phyloP scores from a whole-genome alignment of 2,888 invertebrate genomes.

The Antitype chi region DNA sequence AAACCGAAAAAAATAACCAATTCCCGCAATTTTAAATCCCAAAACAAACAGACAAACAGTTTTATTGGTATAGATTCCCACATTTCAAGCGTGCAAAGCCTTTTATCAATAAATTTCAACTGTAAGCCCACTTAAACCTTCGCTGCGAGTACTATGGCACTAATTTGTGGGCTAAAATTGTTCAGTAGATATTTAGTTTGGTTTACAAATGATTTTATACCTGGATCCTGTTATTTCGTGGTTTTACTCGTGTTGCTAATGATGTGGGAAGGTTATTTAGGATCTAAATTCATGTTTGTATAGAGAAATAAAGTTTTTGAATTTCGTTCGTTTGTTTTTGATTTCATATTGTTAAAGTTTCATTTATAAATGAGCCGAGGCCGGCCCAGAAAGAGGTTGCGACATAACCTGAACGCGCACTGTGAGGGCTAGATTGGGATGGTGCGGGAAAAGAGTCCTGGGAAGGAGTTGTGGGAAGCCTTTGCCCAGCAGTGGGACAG shows the following conservation, averaged over 20 bases:
- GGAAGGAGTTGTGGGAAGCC: too few relatives aligned
- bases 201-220: slow-evolving; percentile 64
- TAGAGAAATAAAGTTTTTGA: neutral
- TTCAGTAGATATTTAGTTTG: slow-evolving; percentile 60
- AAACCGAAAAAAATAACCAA: slow-evolving; percentile 21
- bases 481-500: too few relatives aligned
- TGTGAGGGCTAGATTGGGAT: too few relatives aligned
- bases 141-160: slow-evolving; percentile 64
- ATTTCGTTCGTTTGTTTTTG: neutral
- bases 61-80: slow-evolving; percentile 65
- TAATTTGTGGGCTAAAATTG: slow-evolving; percentile 72
- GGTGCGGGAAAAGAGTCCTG: too few relatives aligned
- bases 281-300: neutral
- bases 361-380: too few relatives aligned
- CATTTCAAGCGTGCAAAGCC: slow-evolving; percentile 71
- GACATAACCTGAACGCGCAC: too few relatives aligned
- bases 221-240: slow-evolving; percentile 26
- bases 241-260: slow-evolving; percentile 13
- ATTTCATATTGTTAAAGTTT: neutral
- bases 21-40: slow-evolving; percentile 36
- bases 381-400: too few relatives aligned
- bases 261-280: neutral
- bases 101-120: slow-evolving; percentile 76
- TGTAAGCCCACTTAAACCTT: slow-evolving; percentile 69
- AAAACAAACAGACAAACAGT: slow-evolving; percentile 55